Evolutionary conservation across 2,888 invertebrate genomes (phyloP), one percentile per base, ranked within the genome.

Genomic region (Abscondita cerata): DNA sequence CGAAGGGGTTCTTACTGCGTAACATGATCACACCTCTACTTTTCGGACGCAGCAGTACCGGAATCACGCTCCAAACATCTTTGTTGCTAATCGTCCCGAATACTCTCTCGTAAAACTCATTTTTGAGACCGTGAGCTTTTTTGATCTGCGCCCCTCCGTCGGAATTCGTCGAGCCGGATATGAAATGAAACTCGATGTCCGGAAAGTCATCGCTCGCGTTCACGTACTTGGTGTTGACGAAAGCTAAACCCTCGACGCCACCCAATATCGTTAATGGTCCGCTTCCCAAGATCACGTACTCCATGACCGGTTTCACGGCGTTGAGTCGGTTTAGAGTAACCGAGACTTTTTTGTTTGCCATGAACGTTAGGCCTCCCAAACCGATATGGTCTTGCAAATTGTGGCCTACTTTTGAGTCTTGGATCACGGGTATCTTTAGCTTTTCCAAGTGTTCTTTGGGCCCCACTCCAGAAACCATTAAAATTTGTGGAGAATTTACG

Each of bases 401-500:
- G 64, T 89, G 83, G 0, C 96, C 96, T 0, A 96, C 95, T 69
- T 87, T 87, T 0, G 93, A 81, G 75, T 95, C 91, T 75, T 92
- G 89, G 51, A 95, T 86, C 0, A 93, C 81, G 0, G 93, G 92
- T 69, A 95, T 93, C 52, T 87, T 84, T 69, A 89, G 87, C 70
- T 89, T 87, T n/a, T 83, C 81, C 58, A 94, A 75, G 71, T 93
- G 89, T 15, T 87, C 86, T 52, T 85, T 83, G 0, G 92, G 92
- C 0, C 93, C 93, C 9, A 97, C 86, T 0, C 97, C 98, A 6
- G 95, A 95, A 0, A 98, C 79, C 95, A 98, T 95, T 36, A 98
- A 80, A 1, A 98, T 75, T 76, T 99, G 98, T 0, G 98, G 95
- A 0, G 96, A 92, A 76, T 96, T 97, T 0, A 99, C 86, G 0